Base-by-base conservation (phyloP, 2,888 invertebrate species). In the Aphrophora alni region DNA sequence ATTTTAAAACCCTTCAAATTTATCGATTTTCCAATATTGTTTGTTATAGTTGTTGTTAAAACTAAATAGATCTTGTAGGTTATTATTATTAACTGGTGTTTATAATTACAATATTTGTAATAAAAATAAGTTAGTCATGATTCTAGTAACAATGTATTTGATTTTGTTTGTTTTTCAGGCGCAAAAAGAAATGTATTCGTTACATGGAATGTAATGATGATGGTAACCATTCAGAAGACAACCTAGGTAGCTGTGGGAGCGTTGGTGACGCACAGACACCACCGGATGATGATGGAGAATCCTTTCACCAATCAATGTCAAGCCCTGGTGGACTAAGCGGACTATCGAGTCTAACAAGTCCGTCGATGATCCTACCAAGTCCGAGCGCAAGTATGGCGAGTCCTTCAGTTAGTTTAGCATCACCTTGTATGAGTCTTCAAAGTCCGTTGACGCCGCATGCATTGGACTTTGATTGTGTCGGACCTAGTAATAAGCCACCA, bases 111-210 rank as follows among this genome's bases (percentile, higher is more conserved):
- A n/a, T n/a, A n/a, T n/a, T n/a, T n/a, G n/a, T n/a, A n/a, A n/a
- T n/a, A n/a, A n/a, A n/a, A n/a, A n/a, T n/a, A n/a, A n/a, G n/a
- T n/a, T n/a, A n/a, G n/a, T n/a, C n/a, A n/a, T n/a, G n/a, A n/a
- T n/a, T n/a, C n/a, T n/a, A n/a, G n/a, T n/a, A n/a, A n/a, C n/a
- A n/a, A n/a, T n/a, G n/a, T n/a, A n/a, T n/a, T n/a, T n/a, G n/a
- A n/a, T n/a, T n/a, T n/a, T n/a, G n/a, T 44, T 44, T 27, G 28
- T 68, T 85, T 91, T 91, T 5, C 91, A 97, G 97, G 92, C 96
- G 97, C 92, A 97, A 97, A 93, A 97, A 97, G 90, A 97, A 97
- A 90, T 97, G 97, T 92, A 95, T 97, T 88, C 95, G 97, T 86
- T 97, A 97, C 91, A 95, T 97, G 94, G 97, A 97, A 91, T 89